Evolutionary conservation across 30 jellyfish, hydroid and myxozoan species (phyloP), one percentile per base, ranked within the genome.

Genomic region (Pseudorhiza aurosa): DNA sequence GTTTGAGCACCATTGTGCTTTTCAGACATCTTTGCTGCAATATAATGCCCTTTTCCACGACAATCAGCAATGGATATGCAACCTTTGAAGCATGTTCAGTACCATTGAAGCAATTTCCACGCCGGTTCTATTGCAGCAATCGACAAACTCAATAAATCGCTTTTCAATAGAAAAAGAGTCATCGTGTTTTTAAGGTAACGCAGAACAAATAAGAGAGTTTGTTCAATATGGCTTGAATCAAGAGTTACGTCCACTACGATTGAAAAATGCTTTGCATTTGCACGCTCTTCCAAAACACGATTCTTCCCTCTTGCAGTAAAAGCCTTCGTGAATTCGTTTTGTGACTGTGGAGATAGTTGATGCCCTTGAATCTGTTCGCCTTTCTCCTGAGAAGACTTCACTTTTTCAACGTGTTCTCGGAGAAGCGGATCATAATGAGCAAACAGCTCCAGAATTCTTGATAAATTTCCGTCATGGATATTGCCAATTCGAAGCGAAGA

Each of bases 21-120:
- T 27, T 82, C 95, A 70, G 88, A 83, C 88, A 83, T 68, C 51
- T 70, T 83, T 59, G 95, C 77, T 19, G 85, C 84, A 73, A 71
- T 84, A 27, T 72, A 89, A 40, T 71, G 58, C 63, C 95, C 95
- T 84, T 84, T 83, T 19, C 95, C 83, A 33, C 85, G 89, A 62
- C 83, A 83, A 42, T 83, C 95, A 33, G 77, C 28, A 72, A 83
- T 37, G 17, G 85, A 73, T n/a, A 81, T 67, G 44, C 85, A 76
- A 65, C 18, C 24, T 56, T 65, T 31, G 64, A 44, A 24, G 33
- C 49, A 44, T 4, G 85, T 67, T 42, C 70, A 81, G 30, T 50
- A 81, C 47, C 47, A 81, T 21, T 17, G 17, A 30, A n/a, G 68
- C 75, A 12, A 81, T 81, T 53, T 64, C 76, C 30, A 68, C 77